Evolutionary conservation across 2,113 vertebrate species (phyloP), one percentile per base, ranked within the genome.

Genomic region (Mustelus asterias): DNA sequence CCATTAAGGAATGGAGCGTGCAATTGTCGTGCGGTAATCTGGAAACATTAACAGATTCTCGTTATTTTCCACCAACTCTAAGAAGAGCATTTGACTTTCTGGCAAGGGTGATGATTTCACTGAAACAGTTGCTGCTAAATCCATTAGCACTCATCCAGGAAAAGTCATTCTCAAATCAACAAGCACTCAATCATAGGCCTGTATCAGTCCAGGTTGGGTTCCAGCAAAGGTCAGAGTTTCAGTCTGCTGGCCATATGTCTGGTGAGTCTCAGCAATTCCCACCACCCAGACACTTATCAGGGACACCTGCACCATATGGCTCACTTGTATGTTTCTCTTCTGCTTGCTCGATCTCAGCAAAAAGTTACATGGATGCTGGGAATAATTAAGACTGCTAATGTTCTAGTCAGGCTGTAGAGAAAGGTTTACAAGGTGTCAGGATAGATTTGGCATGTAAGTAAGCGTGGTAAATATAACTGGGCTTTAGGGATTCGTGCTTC

Each of bases 311-410:
- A 93, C 58, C 89, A 63, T 63, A 60, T 90, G 88, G 54, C 13
- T 33, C 65, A 37, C 22, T 94, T 44, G 63, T 93, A 24, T 72
- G n/a, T 69, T 95, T 95, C 93, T 48, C 37, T 69, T 95, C 26
- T 72, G 67, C 67, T 95, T 48, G 8, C 26, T 18, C 60, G 8
- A 93, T 93, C 60, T 65, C 33, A 37, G 72, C 48, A 72, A 48
- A 63, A 94, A 29, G 67, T 69, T 95, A 72, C 26, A 95, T 72
- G n/a, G 65, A 72, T 72, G 24, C 86, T 95, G 93, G 63, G 65
- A 95, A 72, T 72, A 48, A 95, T 95, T 95, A 95, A 95, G 37
- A 48, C 41, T 72, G 24, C 67, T 93, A 95, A 95, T 69, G 3
- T 70, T 70, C n/a, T 29, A 24, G 65, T 70, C 67, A 44, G 65